A percentile compares a stretch with the other conserved stretches of the same genome.
These are phyloP conservation scores for Cricetomys ansorgei DNA, from an alignment of 2,113 vertebrate genomes.

Conservation along the genomic window DNA sequence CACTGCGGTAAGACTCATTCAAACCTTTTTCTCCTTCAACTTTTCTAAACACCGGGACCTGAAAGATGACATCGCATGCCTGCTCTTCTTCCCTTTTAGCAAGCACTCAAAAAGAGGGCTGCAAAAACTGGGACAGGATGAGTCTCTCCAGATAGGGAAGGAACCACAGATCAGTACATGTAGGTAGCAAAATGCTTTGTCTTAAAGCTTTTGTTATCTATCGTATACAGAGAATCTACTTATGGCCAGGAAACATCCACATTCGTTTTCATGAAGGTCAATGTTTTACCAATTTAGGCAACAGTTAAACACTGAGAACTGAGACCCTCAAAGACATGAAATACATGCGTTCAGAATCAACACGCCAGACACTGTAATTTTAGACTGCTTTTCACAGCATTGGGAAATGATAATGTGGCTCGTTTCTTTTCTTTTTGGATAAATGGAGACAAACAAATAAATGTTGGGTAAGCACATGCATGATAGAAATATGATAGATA, in stretches of 20 bases:
- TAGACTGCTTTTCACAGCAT: not conserved
- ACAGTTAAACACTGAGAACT: not conserved
- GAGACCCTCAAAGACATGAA: not conserved
- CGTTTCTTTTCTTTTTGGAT: not conserved
- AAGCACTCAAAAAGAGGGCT: not conserved
- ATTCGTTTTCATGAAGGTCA: not conserved
- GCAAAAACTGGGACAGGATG: not conserved
- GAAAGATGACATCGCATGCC: not conserved
- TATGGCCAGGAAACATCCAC: not conserved
- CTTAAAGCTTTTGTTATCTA: not conserved
- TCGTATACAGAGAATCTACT: not conserved
- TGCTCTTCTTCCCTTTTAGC: not conserved
- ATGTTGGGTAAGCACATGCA: not conserved
- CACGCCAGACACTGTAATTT: not conserved
- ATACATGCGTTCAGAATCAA: not conserved
- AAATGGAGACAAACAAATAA: not conserved
- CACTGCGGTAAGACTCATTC: too few species aligned
- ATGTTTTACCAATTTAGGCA: not conserved
- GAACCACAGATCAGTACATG: not conserved
- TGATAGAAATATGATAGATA: not conserved
- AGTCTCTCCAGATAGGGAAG: not conserved
- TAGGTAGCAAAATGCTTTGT: not conserved
- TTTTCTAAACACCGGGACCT: not conserved
- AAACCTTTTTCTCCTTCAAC: not conserved
- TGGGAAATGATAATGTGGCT: not conserved